Evolutionary conservation across 2,888 invertebrate species (phyloP).

Genomic region (Ochropacha duplaris): DNA sequence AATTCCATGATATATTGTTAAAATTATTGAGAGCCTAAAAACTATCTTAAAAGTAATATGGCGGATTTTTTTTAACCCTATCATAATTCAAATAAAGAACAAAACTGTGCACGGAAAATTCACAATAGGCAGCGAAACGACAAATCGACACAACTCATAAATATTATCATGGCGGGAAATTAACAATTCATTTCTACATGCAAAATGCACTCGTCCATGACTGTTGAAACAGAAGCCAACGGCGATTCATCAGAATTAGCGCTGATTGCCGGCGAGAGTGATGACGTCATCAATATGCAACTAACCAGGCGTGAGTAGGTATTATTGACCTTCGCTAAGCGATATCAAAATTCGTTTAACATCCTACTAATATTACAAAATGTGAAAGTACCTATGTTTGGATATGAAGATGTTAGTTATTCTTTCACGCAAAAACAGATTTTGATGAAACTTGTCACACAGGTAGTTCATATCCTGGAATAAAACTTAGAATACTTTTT

Average conservation of each 20-base stretch:
- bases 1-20: no score
- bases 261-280: constrained; percentile 65
- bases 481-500: no score
- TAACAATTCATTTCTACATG: constrained; percentile 49
- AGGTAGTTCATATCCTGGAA: no score
- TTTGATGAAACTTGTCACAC: no score
- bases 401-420: no score
- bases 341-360: constrained; percentile 6
- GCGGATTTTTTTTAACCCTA: not conserved
- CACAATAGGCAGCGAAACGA: not conserved
- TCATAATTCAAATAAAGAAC: not conserved
- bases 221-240: constrained; percentile 33
- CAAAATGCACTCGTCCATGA: constrained; percentile 48
- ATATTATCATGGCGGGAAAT: constrained; percentile 37
- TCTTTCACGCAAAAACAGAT: no score
- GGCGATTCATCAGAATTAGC: constrained; percentile 72
- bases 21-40: no score
- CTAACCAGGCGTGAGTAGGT: constrained; percentile 27
- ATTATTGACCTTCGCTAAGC: constrained; percentile 3
- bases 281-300: constrained; percentile 74
- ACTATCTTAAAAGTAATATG: not conserved
- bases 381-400: no score
- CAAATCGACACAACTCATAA: constrained; percentile 15
- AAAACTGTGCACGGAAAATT: not conserved
- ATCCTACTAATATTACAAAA: no score